These are phyloP conservation scores for Xanthia togata DNA, from an alignment of 2,888 invertebrate species.

Conservation along the genomic window DNA sequence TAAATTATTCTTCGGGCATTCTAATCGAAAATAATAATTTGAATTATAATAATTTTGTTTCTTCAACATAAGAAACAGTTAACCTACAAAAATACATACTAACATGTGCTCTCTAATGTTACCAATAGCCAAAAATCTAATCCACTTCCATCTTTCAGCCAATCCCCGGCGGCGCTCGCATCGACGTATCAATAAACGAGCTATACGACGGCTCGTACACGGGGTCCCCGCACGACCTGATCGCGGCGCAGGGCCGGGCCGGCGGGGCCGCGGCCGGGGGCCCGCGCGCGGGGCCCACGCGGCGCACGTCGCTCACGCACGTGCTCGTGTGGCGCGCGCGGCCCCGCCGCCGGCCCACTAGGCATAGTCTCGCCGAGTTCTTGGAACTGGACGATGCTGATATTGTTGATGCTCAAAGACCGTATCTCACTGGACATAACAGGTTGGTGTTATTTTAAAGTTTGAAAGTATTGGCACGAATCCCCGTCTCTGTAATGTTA, in stretches of 20 bases:
- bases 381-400: slow-evolving; percentile 96
- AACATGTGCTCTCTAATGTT: not conserved
- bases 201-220: slow-evolving; percentile 98
- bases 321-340: slow-evolving; percentile 95
- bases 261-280: slow-evolving; percentile 90
- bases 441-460: slow-evolving; percentile 85
- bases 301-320: slow-evolving; percentile 94
- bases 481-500: not conserved
- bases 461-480: not conserved
- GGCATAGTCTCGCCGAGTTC: slow-evolving; percentile 96
- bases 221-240: slow-evolving; percentile 97
- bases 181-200: slow-evolving; percentile 98
- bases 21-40: no score
- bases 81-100: no score
- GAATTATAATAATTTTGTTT: no score
- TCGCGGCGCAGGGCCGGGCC: slow-evolving; percentile 93
- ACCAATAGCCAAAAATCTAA: not conserved
- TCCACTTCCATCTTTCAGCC: slow-evolving; percentile 84
- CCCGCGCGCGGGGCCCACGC: slow-evolving; percentile 93
- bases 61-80: no score
- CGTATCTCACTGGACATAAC: slow-evolving; percentile 97
- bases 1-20: no score
- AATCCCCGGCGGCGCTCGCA: slow-evolving; percentile 94
- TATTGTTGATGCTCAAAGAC: slow-evolving; percentile 93
- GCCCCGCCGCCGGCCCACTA: slow-evolving; percentile 91